Base-by-base conservation (phyloP, 2,888 invertebrate species). In the Auanema freiburgensis region DNA sequence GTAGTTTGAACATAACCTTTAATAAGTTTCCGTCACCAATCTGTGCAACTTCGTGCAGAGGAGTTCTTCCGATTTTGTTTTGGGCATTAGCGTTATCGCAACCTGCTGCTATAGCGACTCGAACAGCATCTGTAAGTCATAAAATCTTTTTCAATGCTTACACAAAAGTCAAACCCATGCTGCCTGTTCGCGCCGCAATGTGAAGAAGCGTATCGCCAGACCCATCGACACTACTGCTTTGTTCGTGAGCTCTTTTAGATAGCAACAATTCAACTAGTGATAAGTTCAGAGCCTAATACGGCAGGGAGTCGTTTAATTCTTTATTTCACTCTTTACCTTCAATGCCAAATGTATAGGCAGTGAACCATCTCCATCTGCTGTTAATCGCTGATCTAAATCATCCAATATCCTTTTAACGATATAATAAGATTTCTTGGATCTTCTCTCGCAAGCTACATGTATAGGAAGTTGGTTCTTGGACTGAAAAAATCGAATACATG, bases 161-260 rank as follows among this genome's bases (percentile, higher is more conserved):
- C 16, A 44, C n/a, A 18, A 44, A 74, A 93, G 90, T 85, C 96
- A 95, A n/a, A 72, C 72, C 72, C 21, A 76, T 67, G 52, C 65
- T 70, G 16, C 74, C 72, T 16, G 65, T 88, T 79, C 93, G 88
- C n/a, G 92, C 92, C 33, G 96, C 96, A 78, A 97, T 87, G 88
- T 98, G 97, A 54, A 98, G 88, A 21, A 93, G 92, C 16, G 93
- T 92, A 85, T 98, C 96, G 50, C 94, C 94, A 81, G 90, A 91
- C 54, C 81, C 84, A 58, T 83, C 82, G 6, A 80, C 78, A 76
- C 72, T 52, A 14, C 72, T 90, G 52, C 94, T 88, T 87, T 96
- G 95, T 81, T 92, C 92, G 57, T 91, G 89, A 57, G 92, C 90
- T 86, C 91, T 91, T 79, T 91, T 90, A 23, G 79, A 89, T 74